A percentile compares a stretch with the other conserved stretches of the same genome.
These are phyloP conservation scores for Melangyna quadrimaculata DNA, from an alignment of 2,888 invertebrate genomes.

Conservation along the genomic window DNA sequence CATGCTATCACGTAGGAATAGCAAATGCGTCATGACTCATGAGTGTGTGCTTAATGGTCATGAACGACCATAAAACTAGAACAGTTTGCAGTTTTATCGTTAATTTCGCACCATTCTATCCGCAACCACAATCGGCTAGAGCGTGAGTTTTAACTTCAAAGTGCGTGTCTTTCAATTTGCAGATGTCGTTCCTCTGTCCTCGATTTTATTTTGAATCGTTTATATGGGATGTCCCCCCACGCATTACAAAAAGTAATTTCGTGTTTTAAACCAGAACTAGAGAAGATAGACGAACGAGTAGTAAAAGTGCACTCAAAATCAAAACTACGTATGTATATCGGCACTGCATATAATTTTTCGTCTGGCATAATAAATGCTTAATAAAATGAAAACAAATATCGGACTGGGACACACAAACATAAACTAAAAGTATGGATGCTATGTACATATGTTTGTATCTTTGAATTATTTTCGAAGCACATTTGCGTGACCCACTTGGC, in stretches of 20 bases:
- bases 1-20: slow-evolving; percentile 45
- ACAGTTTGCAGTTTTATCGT: slow-evolving; percentile 51
- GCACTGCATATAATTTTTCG: slow-evolving; percentile 20
- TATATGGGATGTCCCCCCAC: slow-evolving; percentile 43
- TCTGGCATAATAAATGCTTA: not conserved
- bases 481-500: slow-evolving; percentile 65
- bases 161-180: slow-evolving; percentile 50
- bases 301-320: slow-evolving; percentile 44
- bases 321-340: not conserved
- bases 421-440: not conserved
- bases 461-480: slow-evolving; percentile 34
- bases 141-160: slow-evolving; percentile 21
- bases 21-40: slow-evolving; percentile 16
- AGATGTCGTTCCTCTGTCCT: slow-evolving; percentile 20
- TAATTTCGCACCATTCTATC: slow-evolving; percentile 34
- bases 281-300: not conserved
- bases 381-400: not conserved
- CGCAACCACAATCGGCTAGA: not conserved
- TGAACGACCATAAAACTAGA: slow-evolving; percentile 52
- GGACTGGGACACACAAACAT: not conserved
- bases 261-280: not conserved
- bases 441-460: too few relatives aligned
- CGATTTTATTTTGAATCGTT: slow-evolving; percentile 39
- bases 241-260: slow-evolving; percentile 32
- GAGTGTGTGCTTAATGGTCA: slow-evolving; percentile 27